These are phyloP conservation scores for Parapristionchus giblindavisi DNA, from an alignment of 2,888 invertebrate genomes.

Conservation along the genomic window DNA sequence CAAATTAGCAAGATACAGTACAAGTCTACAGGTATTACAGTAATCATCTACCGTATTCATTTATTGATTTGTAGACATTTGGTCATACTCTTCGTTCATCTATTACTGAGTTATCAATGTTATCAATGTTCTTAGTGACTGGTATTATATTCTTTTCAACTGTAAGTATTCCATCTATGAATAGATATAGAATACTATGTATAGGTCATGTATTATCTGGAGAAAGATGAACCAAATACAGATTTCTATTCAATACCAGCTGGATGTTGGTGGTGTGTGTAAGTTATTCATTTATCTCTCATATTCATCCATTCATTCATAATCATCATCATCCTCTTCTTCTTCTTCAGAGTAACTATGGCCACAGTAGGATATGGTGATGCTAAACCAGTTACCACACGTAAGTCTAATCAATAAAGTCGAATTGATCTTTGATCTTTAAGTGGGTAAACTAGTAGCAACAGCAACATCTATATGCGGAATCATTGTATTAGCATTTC, in stretches of 20 bases:
- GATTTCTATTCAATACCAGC: slow-evolving; percentile 68
- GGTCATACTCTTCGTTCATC: slow-evolving; percentile 66
- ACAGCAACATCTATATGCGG: slow-evolving; percentile 65
- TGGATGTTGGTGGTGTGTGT: slow-evolving; percentile 70
- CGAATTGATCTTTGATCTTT: slow-evolving; percentile 37
- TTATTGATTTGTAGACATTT: slow-evolving; percentile 58
- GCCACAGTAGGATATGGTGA: slow-evolving; percentile 67
- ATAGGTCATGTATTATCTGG: slow-evolving; percentile 64
- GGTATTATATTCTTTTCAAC: slow-evolving; percentile 69
- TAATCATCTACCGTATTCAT: background rate
- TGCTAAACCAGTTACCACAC: slow-evolving; percentile 60
- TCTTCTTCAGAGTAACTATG: slow-evolving; percentile 55
- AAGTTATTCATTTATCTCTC: slow-evolving; percentile 40
- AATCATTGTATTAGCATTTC: slow-evolving; percentile 68
- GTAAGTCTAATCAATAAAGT: slow-evolving; percentile 43
- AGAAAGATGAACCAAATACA: slow-evolving; percentile 65
- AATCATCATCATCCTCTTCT: slow-evolving; percentile 40
- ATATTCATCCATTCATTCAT: background rate
- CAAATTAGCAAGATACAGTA: slow-evolving; percentile 68
- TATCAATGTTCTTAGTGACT: slow-evolving; percentile 67
- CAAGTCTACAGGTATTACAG: slow-evolving; percentile 54
- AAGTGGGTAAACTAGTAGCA: slow-evolving; percentile 67
- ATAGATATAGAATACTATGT: background rate
- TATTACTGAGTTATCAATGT: slow-evolving; percentile 66
- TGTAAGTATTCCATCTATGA: background rate